A percentile compares a stretch with the other conserved stretches of the same genome.
phyloP scores from a whole-genome alignment of 2,797 vertebrate species.

The Squalus acanthias region DNA sequence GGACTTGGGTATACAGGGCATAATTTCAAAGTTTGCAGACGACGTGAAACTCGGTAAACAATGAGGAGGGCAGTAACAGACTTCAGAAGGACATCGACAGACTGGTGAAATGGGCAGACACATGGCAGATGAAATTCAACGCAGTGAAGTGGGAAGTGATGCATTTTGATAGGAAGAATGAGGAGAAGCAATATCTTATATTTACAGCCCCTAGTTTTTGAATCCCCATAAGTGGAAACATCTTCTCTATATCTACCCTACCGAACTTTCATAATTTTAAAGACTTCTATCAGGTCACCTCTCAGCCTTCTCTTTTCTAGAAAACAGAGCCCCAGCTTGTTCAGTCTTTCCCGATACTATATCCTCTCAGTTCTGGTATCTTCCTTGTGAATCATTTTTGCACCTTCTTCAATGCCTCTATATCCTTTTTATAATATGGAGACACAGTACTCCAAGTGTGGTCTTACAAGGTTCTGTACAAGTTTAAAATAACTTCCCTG shows the following conservation, averaged over 20 bases:
- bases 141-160: background rate
- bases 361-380: background rate
- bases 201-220: background rate
- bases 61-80: no score
- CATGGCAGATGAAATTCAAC: no score
- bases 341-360: background rate
- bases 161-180: background rate
- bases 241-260: background rate
- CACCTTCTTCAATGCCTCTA: background rate
- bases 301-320: no score
- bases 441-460: background rate
- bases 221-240: background rate
- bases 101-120: background rate
- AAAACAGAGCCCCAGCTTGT: background rate
- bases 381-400: background rate
- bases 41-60: no score
- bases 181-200: background rate
- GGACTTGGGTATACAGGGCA: no score
- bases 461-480: background rate
- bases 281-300: background rate
- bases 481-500: background rate
- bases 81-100: background rate
- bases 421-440: background rate
- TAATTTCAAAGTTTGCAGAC: no score
- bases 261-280: background rate